Percentiles rank a stretch among this genome's conserved stretches.
Conservation (phyloP, 2,888 invertebrate genomes). For the Cantharis rufa region DNA sequence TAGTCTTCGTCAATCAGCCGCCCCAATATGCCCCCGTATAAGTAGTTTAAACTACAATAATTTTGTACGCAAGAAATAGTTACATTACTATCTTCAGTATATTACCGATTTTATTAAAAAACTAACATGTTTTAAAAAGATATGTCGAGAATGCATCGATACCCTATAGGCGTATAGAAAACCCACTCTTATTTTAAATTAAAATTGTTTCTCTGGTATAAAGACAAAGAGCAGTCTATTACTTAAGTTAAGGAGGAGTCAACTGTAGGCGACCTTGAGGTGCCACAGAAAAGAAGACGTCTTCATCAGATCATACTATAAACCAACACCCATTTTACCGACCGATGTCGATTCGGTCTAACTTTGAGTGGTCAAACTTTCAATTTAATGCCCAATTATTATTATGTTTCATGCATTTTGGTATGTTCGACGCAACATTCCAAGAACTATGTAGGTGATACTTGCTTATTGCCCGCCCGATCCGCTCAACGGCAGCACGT, state of each 20-base stretch:
- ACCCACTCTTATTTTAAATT: conserved; percentile 8
- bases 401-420: conserved; percentile 35
- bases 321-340: conserved; percentile 34
- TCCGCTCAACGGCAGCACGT: conserved; percentile 12
- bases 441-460: conserved; percentile 18
- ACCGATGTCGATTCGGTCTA: conserved; percentile 23
- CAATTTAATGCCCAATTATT: conserved; percentile 29
- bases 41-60: background rate
- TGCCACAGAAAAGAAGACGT: conserved; percentile 51
- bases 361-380: conserved; percentile 19
- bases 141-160: background rate
- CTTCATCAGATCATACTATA: conserved; percentile 43
- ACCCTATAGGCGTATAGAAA: background rate
- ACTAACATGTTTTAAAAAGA: background rate
- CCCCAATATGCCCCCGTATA: background rate
- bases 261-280: conserved; percentile 50
- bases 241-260: conserved; percentile 38
- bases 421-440: conserved; percentile 17
- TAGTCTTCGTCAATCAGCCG: background rate
- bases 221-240: conserved; percentile 41
- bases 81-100: background rate
- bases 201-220: conserved; percentile 5
- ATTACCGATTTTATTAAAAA: background rate
- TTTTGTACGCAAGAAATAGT: background rate
- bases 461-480: conserved; percentile 25